Evolutionary conservation across 2,113 vertebrate genomes (phyloP), one percentile per base, ranked within the genome.

Genomic region (Dipodomys merriami): DNA sequence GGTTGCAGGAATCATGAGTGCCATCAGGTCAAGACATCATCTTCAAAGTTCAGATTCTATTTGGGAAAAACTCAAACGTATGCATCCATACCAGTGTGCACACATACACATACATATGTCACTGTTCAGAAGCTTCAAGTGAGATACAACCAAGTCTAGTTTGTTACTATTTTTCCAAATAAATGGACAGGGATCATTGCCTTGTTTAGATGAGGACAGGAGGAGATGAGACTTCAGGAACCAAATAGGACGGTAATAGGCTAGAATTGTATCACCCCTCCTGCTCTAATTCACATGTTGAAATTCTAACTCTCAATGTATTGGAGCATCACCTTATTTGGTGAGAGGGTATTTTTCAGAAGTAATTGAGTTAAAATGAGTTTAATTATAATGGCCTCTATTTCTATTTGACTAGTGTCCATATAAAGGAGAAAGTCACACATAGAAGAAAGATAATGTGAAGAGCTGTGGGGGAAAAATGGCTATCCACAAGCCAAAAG

Each of bases 101-200:
- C 12, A 60, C 33, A 62, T 1, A 62, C 11, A 60, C 1, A 35
- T 20, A 78, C 27, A 30, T 57, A 23, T 44, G 5, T 62, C 82
- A 65, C 9, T 83, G 44, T n/a, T 83, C 67, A 69, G 92, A 79
- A 88, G 15, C 69, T 74, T 22, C 6, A 73, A 90, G 11, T 29
- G 20, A 88, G 29, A 85, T 5, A 1, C 6, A 60, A 25, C 76
- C 39, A 71, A 83, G 30, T 4, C 46, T 90, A n/a, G 7, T 74
- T 69, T 86, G 44, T 39, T 65, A 29, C 33, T 69, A n/a, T 74
- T 87, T 92, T 90, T 49, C 57, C 46, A 82, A 85, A 69, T 25
- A 46, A 72, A 39, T 27, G 27, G 22, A 78, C n/a, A 71, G 65
- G 77, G 74, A 53, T n/a, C 57, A 3, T 3, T 77, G 1, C 44